Percentiles rank a stretch among this genome's conserved stretches.
Conservation (phyloP, 2,888 invertebrate species). For the Drosophila acutilabella region DNA sequence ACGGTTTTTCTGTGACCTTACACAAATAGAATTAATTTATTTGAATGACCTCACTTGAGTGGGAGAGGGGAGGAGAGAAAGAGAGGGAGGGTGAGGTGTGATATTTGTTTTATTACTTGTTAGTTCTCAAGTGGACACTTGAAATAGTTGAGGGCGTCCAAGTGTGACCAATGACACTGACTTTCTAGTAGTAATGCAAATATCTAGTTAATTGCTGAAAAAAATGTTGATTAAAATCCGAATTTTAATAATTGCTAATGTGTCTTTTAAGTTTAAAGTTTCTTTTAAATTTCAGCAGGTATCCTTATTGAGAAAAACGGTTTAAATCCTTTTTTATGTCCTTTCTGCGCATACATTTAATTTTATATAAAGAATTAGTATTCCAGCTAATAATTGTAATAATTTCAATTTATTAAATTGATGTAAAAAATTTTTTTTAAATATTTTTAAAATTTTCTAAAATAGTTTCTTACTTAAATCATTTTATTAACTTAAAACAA, state of each 20-base stretch:
- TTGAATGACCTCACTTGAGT: background rate
- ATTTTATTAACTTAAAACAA: background rate
- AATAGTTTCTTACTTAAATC: too few relatives aligned
- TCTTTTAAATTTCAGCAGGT: too few relatives aligned
- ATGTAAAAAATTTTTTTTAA: too few relatives aligned
- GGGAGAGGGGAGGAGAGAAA: background rate
- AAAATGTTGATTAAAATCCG: background rate
- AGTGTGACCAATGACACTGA: slow-evolving; percentile 27
- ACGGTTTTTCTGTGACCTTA: slow-evolving; percentile 51
- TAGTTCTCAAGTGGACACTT: slow-evolving; percentile 31
- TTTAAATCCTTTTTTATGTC: too few relatives aligned
- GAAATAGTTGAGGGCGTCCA: slow-evolving; percentile 11
- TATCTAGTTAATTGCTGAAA: slow-evolving; percentile 4
- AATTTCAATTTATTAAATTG: too few relatives aligned
- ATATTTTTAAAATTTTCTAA: too few relatives aligned
- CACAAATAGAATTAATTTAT: slow-evolving; percentile 54
- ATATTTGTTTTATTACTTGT: slow-evolving; percentile 40
- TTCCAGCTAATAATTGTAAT: too few relatives aligned
- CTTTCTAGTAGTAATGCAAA: background rate
- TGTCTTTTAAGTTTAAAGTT: too few relatives aligned
- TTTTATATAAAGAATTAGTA: too few relatives aligned
- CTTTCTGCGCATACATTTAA: too few relatives aligned
- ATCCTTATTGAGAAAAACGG: too few relatives aligned
- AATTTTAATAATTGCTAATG: too few relatives aligned
- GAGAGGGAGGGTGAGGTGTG: slow-evolving; percentile 32